Conservation (phyloP, 2,797 vertebrate genomes). For the Xerus rutilus region DNA sequence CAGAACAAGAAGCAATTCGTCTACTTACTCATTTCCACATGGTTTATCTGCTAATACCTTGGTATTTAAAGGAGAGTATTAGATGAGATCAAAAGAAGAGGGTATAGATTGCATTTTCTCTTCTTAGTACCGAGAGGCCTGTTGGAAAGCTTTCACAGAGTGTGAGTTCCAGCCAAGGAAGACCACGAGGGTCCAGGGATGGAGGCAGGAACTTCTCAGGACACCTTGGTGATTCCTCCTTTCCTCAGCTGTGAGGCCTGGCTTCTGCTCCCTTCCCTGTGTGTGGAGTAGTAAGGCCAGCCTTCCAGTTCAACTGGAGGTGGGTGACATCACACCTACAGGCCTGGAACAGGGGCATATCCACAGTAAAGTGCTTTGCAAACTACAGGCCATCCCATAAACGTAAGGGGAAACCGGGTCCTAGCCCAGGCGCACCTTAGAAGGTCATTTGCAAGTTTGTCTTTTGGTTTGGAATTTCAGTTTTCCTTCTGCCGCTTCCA, state of each 20-base stretch:
- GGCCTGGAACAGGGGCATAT: fast-evolving
- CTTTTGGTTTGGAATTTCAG: neutral
- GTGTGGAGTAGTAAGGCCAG: fast-evolving
- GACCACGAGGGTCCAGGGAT: fast-evolving
- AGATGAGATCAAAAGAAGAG: slow-evolving; percentile 55
- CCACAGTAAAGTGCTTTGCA: fast-evolving
- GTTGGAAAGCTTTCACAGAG: neutral
- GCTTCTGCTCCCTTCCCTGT: fast-evolving
- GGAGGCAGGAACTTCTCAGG: fast-evolving
- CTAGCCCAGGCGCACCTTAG: too few relatives aligned
- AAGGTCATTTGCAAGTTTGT: neutral
- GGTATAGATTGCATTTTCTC: neutral
- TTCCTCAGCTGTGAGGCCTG: neutral
- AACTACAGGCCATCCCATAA: too few relatives aligned
- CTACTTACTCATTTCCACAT: slow-evolving; percentile 51
- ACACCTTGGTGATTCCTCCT: fast-evolving
- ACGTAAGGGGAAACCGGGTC: neutral
- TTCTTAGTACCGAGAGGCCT: neutral
- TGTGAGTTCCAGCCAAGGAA: fast-evolving
- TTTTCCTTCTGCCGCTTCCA: neutral
- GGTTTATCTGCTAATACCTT: slow-evolving; percentile 74
- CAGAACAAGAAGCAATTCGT: slow-evolving; percentile 46
- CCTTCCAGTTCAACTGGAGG: neutral
- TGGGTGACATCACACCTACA: neutral
- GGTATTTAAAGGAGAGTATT: slow-evolving; percentile 70